These are phyloP conservation scores for Botrylloides violaceus DNA, from an alignment of 23 tunicate genomes.

Conservation along the genomic window DNA sequence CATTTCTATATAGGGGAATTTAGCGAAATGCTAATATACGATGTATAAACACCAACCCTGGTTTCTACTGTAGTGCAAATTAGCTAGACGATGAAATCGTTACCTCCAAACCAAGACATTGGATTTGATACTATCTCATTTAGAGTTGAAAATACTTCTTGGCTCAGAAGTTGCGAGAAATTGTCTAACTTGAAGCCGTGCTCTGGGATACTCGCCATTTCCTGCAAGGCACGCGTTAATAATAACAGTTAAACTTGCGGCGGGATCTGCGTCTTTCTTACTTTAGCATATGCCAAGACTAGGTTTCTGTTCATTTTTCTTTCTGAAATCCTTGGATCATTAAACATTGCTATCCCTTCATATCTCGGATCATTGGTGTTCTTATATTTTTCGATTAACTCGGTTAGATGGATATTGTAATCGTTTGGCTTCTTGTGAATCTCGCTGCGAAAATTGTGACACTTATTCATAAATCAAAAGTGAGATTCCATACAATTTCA, in stretches of 20 bases:
- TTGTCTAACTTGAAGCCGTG: conserved; percentile 34
- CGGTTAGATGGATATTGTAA: not conserved
- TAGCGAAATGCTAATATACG: too few relatives aligned
- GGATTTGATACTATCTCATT: conserved; percentile 23
- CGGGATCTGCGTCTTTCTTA: not conserved
- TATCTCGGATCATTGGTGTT: not conserved
- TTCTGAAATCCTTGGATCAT: not conserved
- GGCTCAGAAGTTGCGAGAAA: conserved; percentile 20
- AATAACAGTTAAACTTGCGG: too few relatives aligned
- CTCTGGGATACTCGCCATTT: conserved; percentile 33
- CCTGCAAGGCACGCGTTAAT: conserved; percentile 16
- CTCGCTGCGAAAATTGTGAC: not conserved
- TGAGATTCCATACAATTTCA: too few relatives aligned
- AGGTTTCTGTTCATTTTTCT: conserved; percentile 23
- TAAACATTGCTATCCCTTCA: conserved; percentile 9
- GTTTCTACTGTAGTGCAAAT: not conserved
- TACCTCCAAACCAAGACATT: conserved; percentile 86
- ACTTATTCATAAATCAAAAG: too few relatives aligned
- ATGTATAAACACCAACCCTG: not conserved
- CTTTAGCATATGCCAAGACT: conserved; percentile 16
- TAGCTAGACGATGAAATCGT: not conserved
- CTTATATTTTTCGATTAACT: conserved; percentile 7
- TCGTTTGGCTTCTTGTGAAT: not conserved
- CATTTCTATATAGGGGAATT: too few relatives aligned
- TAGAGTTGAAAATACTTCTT: conserved; percentile 6